A percentile compares a stretch with the other conserved stretches of the same genome.
Evolutionary conservation across 2,797 vertebrate genomes (phyloP).

Genomic region (Pelochelys cantorii): DNA sequence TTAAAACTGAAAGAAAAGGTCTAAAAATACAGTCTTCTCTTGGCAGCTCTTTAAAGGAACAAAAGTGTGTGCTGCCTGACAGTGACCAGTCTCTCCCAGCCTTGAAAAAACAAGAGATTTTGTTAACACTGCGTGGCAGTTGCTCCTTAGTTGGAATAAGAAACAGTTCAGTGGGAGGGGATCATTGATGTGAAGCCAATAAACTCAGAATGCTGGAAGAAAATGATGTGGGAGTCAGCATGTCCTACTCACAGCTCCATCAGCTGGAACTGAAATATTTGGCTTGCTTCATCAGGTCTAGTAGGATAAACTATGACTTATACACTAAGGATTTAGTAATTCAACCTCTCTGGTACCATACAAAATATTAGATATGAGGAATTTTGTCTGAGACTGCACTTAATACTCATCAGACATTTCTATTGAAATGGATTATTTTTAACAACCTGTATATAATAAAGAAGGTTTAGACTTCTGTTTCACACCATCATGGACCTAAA

Average conservation of each 20-base stretch:
- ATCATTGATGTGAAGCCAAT: slow-evolving; percentile 1
- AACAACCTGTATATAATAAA: slow-evolving; percentile 31
- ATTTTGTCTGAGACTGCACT: slow-evolving; percentile 1
- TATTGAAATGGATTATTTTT: not conserved
- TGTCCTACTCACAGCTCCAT: not conserved
- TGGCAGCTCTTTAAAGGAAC: not conserved
- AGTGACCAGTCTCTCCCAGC: not conserved
- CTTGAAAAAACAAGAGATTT: not conserved
- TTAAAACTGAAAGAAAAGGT: not conserved
- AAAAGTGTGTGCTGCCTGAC: slow-evolving; percentile 4
- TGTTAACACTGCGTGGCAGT: slow-evolving; percentile 12
- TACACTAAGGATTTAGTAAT: slow-evolving; percentile 12
- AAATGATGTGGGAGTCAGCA: not conserved
- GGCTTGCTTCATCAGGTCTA: not conserved
- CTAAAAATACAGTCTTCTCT: slow-evolving; percentile 9
- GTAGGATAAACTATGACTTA: not conserved
- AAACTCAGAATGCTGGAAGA: not conserved
- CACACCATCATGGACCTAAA: not conserved
- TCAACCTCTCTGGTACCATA: not conserved
- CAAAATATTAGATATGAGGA: not conserved
- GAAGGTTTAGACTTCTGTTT: slow-evolving; percentile 14
- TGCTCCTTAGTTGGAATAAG: slow-evolving; percentile 5
- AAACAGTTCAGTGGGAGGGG: not conserved
- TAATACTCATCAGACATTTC: not conserved
- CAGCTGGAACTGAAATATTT: slow-evolving; percentile 8